phyloP scores from a whole-genome alignment of 2,113 vertebrate genomes.

The Plestiodon gilberti region DNA sequence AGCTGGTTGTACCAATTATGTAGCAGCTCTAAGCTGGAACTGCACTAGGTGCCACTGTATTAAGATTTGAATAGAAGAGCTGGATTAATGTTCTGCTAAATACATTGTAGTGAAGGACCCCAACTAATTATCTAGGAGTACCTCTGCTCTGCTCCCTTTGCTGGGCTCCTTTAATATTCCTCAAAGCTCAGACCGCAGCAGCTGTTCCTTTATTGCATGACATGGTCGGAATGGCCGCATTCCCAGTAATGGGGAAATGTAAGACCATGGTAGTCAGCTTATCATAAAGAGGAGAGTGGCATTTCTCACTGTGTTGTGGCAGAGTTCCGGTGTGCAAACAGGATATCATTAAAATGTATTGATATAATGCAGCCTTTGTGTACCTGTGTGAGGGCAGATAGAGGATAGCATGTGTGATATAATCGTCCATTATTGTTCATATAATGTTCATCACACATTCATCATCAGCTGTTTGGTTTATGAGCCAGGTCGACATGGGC shows the following conservation, averaged over 20 bases:
- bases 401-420: neutral
- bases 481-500: neutral
- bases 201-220: neutral
- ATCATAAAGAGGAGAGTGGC: neutral
- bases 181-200: neutral
- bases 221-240: neutral
- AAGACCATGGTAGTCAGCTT: neutral
- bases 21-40: neutral
- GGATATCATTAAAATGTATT: neutral
- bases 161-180: neutral
- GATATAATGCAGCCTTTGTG: neutral
- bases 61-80: neutral
- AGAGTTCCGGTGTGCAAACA: neutral
- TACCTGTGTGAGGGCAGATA: neutral
- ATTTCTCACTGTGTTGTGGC: neutral
- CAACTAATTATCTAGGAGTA: conserved; percentile 10
- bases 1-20: neutral
- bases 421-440: neutral
- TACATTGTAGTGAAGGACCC: neutral
- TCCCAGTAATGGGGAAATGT: conserved; percentile 4
- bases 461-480: neutral
- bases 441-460: neutral
- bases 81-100: neutral
- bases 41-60: neutral
- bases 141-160: neutral